Evolutionary conservation across 2,113 vertebrate genomes (phyloP), one percentile per base, ranked within the genome.

Genomic region (Lepus europaeus): DNA sequence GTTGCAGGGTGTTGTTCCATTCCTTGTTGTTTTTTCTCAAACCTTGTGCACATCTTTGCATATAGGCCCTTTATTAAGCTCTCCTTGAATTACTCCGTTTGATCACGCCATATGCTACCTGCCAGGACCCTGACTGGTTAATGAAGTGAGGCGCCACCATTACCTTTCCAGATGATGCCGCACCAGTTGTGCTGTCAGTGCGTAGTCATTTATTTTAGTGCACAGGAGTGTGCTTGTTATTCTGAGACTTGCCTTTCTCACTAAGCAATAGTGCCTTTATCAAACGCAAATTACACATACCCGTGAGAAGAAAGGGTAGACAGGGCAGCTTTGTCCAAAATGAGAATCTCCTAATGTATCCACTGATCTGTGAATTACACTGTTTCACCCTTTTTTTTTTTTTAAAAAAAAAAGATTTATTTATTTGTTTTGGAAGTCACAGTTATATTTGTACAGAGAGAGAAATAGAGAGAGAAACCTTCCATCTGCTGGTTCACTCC

Each of bases 41-140:
- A 77, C 22, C 14, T 53, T 61, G 14, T 8, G 20, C 12, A 72
- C 14, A 19, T 63, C 68, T 91, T 91, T 29, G 1, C n/a, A 27
- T 49, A 45, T 4, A 49, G 56, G 82, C 64, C 69, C 33, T 86
- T 61, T 83, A 72, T 95, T 90, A 83, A 96, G 61, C 70, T 25
- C 69, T 69, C 69, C 81, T 80, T 20, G 45, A 82, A 61, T 68
- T 36, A 74, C 20, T 87, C 61, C 56, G 0, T 49, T 56, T 72
- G 70, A 91, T 70, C 19, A 5, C n/a, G 53, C 72, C 80, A 87
- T 63, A 53, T 84, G 66, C 61, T 80, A 64, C 83, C 78, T 91
- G 88, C 76, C 88, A 90, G 85, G 81, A 56, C 90, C 76, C 82
- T 85, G 78, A 73, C 86, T 63, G 70, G n/a, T 45, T 78, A 95